A percentile compares a stretch with the other conserved stretches of the same genome.
Evolutionary conservation across 1,140 invertebrate species (phyloP).

Genomic region (Drosophila mauritiana): DNA sequence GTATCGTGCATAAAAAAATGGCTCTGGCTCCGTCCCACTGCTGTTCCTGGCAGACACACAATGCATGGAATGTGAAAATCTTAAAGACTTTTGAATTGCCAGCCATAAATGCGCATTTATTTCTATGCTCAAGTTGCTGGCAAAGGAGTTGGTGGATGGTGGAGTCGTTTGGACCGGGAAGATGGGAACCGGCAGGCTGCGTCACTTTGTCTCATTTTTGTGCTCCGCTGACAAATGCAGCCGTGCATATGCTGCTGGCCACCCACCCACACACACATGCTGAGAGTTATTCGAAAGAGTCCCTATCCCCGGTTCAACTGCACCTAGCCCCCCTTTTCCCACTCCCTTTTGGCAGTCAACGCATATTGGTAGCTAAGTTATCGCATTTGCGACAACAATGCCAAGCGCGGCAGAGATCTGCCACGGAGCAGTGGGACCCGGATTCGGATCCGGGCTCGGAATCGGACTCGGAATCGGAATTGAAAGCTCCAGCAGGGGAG

Average conservation of each 20-base stretch:
- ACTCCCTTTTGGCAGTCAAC: slow-evolving; percentile 64
- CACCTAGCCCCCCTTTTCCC: not conserved
- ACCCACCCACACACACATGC: slow-evolving; percentile 46
- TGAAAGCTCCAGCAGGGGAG: slow-evolving; percentile 39
- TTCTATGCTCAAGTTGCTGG: slow-evolving; percentile 77
- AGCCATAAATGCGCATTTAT: slow-evolving; percentile 82
- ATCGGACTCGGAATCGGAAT: slow-evolving; percentile 39
- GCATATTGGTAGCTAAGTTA: slow-evolving; percentile 83
- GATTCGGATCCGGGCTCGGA: slow-evolving; percentile 26
- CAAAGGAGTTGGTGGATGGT: slow-evolving; percentile 8
- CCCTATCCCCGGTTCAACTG: slow-evolving; percentile 14
- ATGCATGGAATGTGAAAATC: slow-evolving; percentile 82
- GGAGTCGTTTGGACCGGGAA: slow-evolving; percentile 10
- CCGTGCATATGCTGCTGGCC: slow-evolving; percentile 70
- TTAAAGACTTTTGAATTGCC: slow-evolving; percentile 83
- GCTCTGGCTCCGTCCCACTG: slow-evolving; percentile 56
- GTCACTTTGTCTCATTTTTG: slow-evolving; percentile 83
- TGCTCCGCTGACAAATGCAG: slow-evolving; percentile 82
- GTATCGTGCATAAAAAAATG: slow-evolving; percentile 56
- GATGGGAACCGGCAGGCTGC: slow-evolving; percentile 50
- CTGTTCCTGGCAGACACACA: slow-evolving; percentile 70
- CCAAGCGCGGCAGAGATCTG: slow-evolving; percentile 44
- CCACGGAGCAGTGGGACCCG: slow-evolving; percentile 38
- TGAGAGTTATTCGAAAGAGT: slow-evolving; percentile 25
- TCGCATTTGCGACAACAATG: slow-evolving; percentile 83